phyloP scores from a whole-genome alignment of 1,140 invertebrate species.

The Littorina saxatilis region DNA sequence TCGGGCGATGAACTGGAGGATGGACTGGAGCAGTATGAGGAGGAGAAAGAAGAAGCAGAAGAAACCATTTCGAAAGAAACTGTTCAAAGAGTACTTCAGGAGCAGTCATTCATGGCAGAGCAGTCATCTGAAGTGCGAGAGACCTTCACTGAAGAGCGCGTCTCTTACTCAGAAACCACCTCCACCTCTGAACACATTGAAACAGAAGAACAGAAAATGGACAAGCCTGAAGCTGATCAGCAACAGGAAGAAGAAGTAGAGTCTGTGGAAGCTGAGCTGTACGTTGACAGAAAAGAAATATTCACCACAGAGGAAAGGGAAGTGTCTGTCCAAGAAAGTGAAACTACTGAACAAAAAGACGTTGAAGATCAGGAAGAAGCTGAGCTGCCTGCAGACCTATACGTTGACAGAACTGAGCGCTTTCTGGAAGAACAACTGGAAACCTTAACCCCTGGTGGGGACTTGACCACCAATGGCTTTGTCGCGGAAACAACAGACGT shows the following conservation, averaged over 20 bases:
- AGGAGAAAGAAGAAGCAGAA: conserved; percentile 43
- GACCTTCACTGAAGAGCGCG: not conserved
- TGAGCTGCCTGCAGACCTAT: not conserved
- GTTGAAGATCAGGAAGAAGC: conserved; percentile 15
- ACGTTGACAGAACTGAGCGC: conserved; percentile 21
- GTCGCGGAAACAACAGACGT: conserved; percentile 6
- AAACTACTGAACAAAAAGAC: not conserved
- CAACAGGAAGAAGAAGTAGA: not conserved
- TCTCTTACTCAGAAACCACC: not conserved
- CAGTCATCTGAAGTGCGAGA: conserved; percentile 9
- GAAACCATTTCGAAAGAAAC: conserved; percentile 36
- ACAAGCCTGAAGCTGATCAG: not conserved
- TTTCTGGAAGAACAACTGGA: conserved; percentile 25
- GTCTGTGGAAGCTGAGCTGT: conserved; percentile 9
- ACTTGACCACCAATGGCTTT: not conserved
- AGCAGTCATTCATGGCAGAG: not conserved
- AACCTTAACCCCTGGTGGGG: not conserved
- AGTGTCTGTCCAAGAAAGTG: conserved; percentile 1
- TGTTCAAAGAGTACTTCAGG: not conserved
- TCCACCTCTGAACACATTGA: not conserved
- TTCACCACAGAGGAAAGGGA: conserved; percentile 46
- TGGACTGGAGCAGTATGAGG: conserved; percentile 48
- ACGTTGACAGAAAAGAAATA: conserved; percentile 55
- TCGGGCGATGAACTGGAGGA: conserved; percentile 41
- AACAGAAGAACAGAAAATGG: not conserved